Evolutionary conservation across 2,888 invertebrate species (phyloP), one percentile per base, ranked within the genome.

Genomic region (Minunthozetes semirufus): DNA sequence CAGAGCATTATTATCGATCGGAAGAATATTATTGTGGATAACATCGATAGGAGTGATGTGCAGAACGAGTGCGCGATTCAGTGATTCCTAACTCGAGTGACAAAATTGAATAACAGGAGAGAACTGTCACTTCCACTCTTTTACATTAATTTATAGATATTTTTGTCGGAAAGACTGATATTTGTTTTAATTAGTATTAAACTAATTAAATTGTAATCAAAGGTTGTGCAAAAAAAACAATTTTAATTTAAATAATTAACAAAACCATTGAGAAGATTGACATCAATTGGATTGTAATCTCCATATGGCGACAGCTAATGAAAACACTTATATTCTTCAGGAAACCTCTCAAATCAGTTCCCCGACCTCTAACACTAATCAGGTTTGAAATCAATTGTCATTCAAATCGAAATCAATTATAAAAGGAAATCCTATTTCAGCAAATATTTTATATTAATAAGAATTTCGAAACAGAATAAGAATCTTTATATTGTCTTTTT

Each of bases 261-360:
- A 19, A 8, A 25, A 11, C 8, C 1, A 25, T 42, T 6, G 11
- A 61, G 19, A 19, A 13, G 29, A 61, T 61, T 61, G 15, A 1
- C 25, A 9, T 68, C 22, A 42, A 22, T 38, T 29, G n/a, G 38
- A 5, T 22, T 11, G 13, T 66, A 6, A 9, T 38, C 13, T 68
- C 68, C 68, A 68, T 48, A 50, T 38, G 72, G 15, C 19, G 72
- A 70, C 63, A 59, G 77, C 77, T 19, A 75, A 72, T 46, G 77
- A 77, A 72, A 76, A 73, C 70, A 77, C 77, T 4, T 77, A 77
- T 48, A 77, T 77, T 72, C 71, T 77, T 33, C 73, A 72, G 27
- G 76, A 75, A 42, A 61, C 77, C 11, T 68, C 68, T 19, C 68
- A 68, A 33, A 38, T 68, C 9, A 46, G 68, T 68, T 42, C 70